Conservation (phyloP, 1,140 invertebrate genomes). For the Monochamus saltuarius region DNA sequence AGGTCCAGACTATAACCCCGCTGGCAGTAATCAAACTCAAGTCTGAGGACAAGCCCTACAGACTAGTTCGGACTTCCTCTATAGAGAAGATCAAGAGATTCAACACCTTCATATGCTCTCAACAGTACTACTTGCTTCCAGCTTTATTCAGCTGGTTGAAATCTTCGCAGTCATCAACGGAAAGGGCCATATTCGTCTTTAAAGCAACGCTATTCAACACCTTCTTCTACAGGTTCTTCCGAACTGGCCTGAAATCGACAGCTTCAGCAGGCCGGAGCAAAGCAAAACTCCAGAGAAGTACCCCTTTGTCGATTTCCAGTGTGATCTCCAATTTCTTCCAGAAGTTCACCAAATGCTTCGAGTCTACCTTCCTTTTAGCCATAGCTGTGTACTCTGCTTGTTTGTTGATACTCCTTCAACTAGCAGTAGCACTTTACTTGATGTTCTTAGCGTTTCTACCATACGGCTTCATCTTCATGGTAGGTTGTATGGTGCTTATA, state of each 20-base stretch:
- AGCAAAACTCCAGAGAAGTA: background rate
- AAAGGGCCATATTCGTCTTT: constrained; percentile 39
- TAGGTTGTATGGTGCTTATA: constrained; percentile 5
- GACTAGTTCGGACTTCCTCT: constrained; percentile 36
- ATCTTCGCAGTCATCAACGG: constrained; percentile 35
- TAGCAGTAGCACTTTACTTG: constrained; percentile 8
- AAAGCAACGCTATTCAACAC: constrained; percentile 32
- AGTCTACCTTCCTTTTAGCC: constrained; percentile 5
- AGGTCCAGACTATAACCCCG: background rate
- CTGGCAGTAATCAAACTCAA: constrained; percentile 21
- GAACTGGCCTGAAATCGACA: background rate
- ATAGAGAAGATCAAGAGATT: constrained; percentile 44
- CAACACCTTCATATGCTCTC: constrained; percentile 47
- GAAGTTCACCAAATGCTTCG: constrained; percentile 13
- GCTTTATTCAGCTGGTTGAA: constrained; percentile 43
- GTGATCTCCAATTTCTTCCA: constrained; percentile 5
- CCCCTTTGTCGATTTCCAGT: background rate
- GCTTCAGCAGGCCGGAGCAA: background rate
- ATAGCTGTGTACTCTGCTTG: background rate
- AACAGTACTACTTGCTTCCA: constrained; percentile 43
- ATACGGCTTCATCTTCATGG: constrained; percentile 2
- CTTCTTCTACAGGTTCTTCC: constrained; percentile 5
- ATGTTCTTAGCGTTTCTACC: constrained; percentile 6
- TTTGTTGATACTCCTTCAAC: background rate
- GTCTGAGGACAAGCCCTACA: constrained; percentile 26